Evolutionary conservation across 1,140 invertebrate species (phyloP).

Genomic region (Zaprionus davidi): DNA sequence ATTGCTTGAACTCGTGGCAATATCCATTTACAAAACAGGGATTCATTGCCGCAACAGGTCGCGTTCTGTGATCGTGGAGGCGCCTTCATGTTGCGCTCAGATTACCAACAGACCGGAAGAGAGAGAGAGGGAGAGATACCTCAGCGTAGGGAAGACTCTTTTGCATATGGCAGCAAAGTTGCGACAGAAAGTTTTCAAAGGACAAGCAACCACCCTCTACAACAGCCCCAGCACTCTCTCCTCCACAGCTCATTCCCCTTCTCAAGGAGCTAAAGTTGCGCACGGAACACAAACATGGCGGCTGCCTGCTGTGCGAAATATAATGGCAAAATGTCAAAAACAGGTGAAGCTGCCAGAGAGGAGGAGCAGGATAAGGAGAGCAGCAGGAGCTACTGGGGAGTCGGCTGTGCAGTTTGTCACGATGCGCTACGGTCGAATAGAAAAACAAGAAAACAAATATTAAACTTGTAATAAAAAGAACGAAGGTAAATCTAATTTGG

Average conservation of each 20-base stretch:
- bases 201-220: not conserved
- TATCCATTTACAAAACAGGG: not conserved
- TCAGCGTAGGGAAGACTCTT: not conserved
- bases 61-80: slow-evolving; percentile 1
- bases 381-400: not conserved
- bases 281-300: slow-evolving; percentile 64
- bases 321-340: slow-evolving; percentile 77
- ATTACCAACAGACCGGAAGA: slow-evolving; percentile 63
- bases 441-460: not conserved
- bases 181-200: not conserved
- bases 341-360: slow-evolving; percentile 55
- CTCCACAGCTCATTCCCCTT: not conserved
- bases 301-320: slow-evolving; percentile 67
- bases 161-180: slow-evolving; percentile 47
- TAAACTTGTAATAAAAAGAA: not conserved
- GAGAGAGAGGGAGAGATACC: not conserved
- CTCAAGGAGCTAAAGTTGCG: not conserved
- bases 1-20: slow-evolving; percentile 64
- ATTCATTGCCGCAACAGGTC: slow-evolving; percentile 64
- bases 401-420: not conserved
- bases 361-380: not conserved
- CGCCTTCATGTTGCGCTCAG: slow-evolving; percentile 54
- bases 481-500: not conserved
- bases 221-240: not conserved
- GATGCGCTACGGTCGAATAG: not conserved